phyloP scores from a whole-genome alignment of 2,888 invertebrate genomes.

The Athalia cordata region DNA sequence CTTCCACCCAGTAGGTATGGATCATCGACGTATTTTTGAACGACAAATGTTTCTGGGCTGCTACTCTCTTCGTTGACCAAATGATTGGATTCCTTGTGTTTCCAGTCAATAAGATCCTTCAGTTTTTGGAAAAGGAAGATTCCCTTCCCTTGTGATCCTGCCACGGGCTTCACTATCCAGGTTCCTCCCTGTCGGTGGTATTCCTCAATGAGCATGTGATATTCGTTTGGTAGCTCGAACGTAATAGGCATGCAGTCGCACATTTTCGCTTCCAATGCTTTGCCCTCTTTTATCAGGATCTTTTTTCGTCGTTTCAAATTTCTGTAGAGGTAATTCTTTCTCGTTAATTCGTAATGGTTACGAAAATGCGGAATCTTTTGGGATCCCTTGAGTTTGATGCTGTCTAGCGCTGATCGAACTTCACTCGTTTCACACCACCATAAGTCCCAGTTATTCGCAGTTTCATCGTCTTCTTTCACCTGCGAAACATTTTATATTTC shows the following conservation, averaged over 20 bases:
- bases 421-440: conserved; percentile 79
- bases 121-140: conserved; percentile 78
- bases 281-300: conserved; percentile 60
- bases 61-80: conserved; percentile 45
- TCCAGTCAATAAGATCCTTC: conserved; percentile 68
- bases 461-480: conserved; percentile 67
- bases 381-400: conserved; percentile 51
- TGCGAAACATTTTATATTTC: no score
- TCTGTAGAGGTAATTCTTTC: conserved; percentile 77
- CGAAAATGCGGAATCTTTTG: conserved; percentile 78
- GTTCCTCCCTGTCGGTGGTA: conserved; percentile 76
- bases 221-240: conserved; percentile 79
- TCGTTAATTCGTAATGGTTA: conserved; percentile 79
- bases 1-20: conserved; percentile 78
- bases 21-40: conserved; percentile 77
- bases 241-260: conserved; percentile 78
- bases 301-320: conserved; percentile 75
- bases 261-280: conserved; percentile 71
- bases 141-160: conserved; percentile 78
- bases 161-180: conserved; percentile 81
- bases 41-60: conserved; percentile 72
- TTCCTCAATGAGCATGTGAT: conserved; percentile 78
- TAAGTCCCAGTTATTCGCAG: conserved; percentile 74
- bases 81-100: conserved; percentile 55
- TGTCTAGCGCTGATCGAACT: conserved; percentile 69